Conservation (phyloP, 2,797 vertebrate genomes). For the Oceanodroma leucorhoa region DNA sequence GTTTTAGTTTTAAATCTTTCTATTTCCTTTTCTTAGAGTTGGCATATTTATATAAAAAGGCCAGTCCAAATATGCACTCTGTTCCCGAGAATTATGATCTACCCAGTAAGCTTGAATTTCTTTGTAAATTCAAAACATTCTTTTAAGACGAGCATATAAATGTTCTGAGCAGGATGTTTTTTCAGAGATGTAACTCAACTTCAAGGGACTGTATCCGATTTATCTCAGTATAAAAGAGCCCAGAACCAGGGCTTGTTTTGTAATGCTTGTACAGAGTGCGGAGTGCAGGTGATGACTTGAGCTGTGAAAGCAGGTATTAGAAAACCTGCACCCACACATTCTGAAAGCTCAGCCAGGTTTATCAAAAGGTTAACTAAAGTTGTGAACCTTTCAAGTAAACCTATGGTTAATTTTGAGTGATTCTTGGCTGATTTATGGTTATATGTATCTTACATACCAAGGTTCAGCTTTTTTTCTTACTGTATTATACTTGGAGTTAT, state of each 20-base stretch:
- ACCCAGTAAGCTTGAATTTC: background rate
- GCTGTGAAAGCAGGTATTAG: background rate
- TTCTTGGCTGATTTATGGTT: constrained; percentile 13
- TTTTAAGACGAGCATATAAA: background rate
- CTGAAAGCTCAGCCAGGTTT: constrained; percentile 24
- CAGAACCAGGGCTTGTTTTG: background rate
- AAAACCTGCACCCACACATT: constrained; percentile 19
- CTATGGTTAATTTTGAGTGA: constrained; percentile 20
- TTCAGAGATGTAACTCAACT: background rate
- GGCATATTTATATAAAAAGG: constrained; percentile 1
- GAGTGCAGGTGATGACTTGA: background rate
- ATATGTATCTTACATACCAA: background rate
- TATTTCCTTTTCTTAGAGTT: background rate
- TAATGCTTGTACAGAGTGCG: background rate
- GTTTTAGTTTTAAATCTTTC: constrained; percentile 34
- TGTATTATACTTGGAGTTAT: background rate
- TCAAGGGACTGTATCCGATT: background rate
- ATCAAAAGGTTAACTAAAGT: background rate
- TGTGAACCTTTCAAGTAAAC: constrained; percentile 23
- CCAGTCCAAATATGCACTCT: background rate
- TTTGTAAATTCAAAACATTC: background rate
- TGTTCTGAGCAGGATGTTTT: background rate
- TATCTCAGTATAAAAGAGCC: background rate
- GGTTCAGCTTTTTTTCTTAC: background rate
- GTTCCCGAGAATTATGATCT: background rate